Percentiles rank a stretch among this genome's conserved stretches.
These are phyloP conservation scores for Grapholita molesta DNA, from an alignment of 1,140 invertebrate species.

Conservation along the genomic window DNA sequence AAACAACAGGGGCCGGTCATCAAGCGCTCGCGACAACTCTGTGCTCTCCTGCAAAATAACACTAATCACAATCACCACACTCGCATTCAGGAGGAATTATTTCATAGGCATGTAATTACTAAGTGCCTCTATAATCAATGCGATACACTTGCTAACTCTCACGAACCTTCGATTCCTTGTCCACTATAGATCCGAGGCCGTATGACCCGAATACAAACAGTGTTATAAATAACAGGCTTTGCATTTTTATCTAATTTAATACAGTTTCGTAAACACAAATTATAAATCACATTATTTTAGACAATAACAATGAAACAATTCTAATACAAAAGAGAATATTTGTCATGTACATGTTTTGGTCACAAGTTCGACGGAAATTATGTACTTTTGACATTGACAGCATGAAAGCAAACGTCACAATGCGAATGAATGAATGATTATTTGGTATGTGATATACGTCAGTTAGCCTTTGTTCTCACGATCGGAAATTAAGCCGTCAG, in stretches of 20 bases:
- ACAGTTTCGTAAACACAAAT: constrained; percentile 21
- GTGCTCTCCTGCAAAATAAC: constrained; percentile 79
- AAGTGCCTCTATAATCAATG: constrained; percentile 30
- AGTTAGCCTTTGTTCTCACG: no score
- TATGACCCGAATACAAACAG: constrained; percentile 49
- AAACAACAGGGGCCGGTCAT: constrained; percentile 88
- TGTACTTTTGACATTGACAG: constrained; percentile 13
- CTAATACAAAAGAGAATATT: constrained; percentile 2
- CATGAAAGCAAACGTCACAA: neutral
- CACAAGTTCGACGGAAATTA: constrained; percentile 13
- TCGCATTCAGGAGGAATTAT: constrained; percentile 26
- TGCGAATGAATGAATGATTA: neutral
- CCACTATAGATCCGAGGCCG: constrained; percentile 45
- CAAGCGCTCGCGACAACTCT: constrained; percentile 82
- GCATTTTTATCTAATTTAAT: constrained; percentile 28
- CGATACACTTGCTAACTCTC: constrained; percentile 28
- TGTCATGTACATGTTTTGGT: constrained; percentile 12
- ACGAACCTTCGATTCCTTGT: constrained; percentile 59
- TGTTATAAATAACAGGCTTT: constrained; percentile 50
- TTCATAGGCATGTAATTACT: neutral
- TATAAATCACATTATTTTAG: constrained; percentile 35
- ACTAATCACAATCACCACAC: constrained; percentile 35
- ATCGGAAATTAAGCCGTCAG: no score
- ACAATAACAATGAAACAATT: constrained; percentile 20
- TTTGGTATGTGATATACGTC: no score